Percentiles rank a stretch among this genome's conserved stretches.
Conservation (phyloP, 2,888 invertebrate genomes). For the Pyrrhia umbra region DNA sequence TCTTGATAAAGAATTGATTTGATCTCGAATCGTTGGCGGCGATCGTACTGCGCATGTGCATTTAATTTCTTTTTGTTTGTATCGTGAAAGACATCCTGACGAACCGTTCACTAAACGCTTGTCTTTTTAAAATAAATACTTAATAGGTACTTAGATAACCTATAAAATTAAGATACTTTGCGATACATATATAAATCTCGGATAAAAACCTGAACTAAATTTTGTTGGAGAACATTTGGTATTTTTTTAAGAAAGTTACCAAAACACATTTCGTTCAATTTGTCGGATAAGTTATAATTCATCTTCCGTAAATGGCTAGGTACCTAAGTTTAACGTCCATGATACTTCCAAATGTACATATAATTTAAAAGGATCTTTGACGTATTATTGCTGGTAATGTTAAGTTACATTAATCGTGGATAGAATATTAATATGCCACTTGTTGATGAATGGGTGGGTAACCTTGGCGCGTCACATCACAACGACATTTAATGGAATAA, state of each 20-base stretch:
- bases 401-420: conserved; percentile 51
- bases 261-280: too few species aligned
- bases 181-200: too few species aligned
- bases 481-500: conserved; percentile 52
- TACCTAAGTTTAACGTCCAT: neutral
- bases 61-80: conserved; percentile 5
- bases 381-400: conserved; percentile 41
- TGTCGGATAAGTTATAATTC: conserved; percentile 10
- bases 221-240: too few species aligned
- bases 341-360: conserved; percentile 20
- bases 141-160: too few species aligned
- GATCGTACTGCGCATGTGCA: conserved; percentile 16
- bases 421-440: conserved; percentile 57
- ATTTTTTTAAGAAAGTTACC: too few species aligned
- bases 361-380: conserved; percentile 28
- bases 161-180: too few species aligned
- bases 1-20: conserved; percentile 22
- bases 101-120: neutral
- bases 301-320: neutral
- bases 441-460: conserved; percentile 53
- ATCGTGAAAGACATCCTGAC: too few species aligned
- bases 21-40: conserved; percentile 14
- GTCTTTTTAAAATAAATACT: too few species aligned
- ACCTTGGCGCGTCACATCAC: conserved; percentile 61
- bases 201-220: too few species aligned